Conservation (phyloP, 2,113 vertebrate species). For the Oncorhynchus keta region DNA sequence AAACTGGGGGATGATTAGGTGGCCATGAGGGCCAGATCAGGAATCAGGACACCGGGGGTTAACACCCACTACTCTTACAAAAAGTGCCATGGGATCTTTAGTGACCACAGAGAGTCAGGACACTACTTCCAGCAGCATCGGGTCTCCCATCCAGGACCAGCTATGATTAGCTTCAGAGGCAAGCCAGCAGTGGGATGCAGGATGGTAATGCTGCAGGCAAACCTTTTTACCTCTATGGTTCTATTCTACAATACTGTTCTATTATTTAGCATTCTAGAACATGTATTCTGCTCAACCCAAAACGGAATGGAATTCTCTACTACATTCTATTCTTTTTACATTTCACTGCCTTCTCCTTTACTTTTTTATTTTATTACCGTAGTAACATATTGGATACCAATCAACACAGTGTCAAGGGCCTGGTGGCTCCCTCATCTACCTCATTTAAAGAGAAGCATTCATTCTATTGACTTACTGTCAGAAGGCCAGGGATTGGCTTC, state of each 20-base stretch:
- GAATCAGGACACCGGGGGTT: background rate
- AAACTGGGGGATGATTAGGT: too few relatives aligned
- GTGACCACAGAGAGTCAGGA: too few relatives aligned
- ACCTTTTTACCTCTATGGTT: too few relatives aligned
- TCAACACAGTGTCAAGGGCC: conserved; percentile 17
- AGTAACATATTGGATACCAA: conserved; percentile 6
- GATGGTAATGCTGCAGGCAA: too few relatives aligned
- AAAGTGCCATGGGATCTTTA: too few relatives aligned
- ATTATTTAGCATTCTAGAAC: background rate
- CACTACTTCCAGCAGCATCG: too few relatives aligned
- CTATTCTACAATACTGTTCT: background rate
- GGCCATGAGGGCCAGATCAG: too few relatives aligned
- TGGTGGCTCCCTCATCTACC: background rate
- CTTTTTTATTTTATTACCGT: conserved; percentile 18
- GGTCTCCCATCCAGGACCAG: too few relatives aligned
- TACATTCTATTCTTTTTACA: too few relatives aligned
- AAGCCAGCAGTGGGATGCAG: too few relatives aligned
- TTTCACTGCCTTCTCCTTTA: conserved; percentile 12
- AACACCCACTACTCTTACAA: background rate
- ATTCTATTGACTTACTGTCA: conserved; percentile 20
- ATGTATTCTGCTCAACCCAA: too few relatives aligned
- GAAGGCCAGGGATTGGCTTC: conserved; percentile 15
- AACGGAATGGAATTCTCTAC: background rate
- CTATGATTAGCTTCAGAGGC: too few relatives aligned
- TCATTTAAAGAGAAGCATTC: conserved; percentile 2